A percentile compares a stretch with the other conserved stretches of the same genome.
These are phyloP conservation scores for Rhagoletis pomonella DNA, from an alignment of 1,140 invertebrate species.

Conservation along the genomic window DNA sequence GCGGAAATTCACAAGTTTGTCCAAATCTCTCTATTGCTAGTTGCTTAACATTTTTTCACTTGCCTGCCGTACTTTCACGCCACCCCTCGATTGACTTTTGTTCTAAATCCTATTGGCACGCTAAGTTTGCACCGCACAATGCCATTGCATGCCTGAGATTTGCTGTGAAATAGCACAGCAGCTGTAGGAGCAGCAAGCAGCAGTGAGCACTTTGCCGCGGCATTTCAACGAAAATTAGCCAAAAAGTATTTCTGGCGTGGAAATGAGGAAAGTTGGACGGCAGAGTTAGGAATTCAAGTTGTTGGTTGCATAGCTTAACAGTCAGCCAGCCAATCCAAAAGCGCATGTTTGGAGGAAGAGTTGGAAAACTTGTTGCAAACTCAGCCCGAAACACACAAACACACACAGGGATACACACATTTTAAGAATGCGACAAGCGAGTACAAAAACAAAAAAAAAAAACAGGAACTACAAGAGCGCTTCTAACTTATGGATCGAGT, in stretches of 20 bases:
- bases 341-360: no score
- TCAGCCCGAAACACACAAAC: neutral
- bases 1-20: no score
- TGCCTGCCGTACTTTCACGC: no score
- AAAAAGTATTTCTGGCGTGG: neutral
- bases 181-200: neutral
- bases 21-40: no score
- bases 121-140: neutral
- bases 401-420: neutral
- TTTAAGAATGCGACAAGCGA: neutral
- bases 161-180: neutral
- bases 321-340: no score
- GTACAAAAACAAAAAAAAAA: neutral
- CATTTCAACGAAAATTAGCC: conserved; percentile 18
- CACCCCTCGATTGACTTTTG: neutral
- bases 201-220: neutral
- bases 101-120: neutral
- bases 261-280: conserved; percentile 5
- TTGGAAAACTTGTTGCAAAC: conserved; percentile 12
- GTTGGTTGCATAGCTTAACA: neutral
- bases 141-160: neutral
- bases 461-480: no score
- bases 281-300: conserved; percentile 31
- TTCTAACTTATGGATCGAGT: neutral
- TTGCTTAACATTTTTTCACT: no score